Conservation (phyloP, 2,113 vertebrate species). For the Elephas maximus region DNA sequence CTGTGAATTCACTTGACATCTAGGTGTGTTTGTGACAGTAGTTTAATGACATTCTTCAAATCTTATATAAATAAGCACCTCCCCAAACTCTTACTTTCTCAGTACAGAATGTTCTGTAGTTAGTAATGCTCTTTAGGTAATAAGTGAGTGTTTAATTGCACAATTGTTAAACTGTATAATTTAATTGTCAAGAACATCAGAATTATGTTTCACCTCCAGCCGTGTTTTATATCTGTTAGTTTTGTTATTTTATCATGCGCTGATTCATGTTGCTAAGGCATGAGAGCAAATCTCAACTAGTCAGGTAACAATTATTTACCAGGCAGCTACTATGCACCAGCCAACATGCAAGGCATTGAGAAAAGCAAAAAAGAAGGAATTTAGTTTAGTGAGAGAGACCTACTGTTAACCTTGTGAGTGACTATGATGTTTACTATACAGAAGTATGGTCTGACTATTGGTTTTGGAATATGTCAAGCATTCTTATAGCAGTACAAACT, state of each 20-base stretch:
- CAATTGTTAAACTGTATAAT: slow-evolving; percentile 42
- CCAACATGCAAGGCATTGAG: background rate
- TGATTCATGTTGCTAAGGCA: slow-evolving; percentile 12
- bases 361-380: background rate
- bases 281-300: background rate
- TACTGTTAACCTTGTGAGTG: background rate
- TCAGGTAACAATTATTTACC: background rate
- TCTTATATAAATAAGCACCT: slow-evolving; percentile 56
- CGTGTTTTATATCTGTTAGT: slow-evolving; percentile 1
- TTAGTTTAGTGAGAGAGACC: background rate
- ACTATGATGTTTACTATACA: background rate
- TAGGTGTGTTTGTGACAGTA: slow-evolving; percentile 50
- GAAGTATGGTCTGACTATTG: background rate
- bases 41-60: slow-evolving; percentile 63
- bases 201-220: slow-evolving; percentile 42
- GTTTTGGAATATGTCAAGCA: slow-evolving; percentile 37
- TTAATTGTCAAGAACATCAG: slow-evolving; percentile 38
- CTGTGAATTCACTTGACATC: slow-evolving; percentile 66
- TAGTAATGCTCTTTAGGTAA: slow-evolving; percentile 53
- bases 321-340: background rate
- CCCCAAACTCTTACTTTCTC: background rate
- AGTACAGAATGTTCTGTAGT: slow-evolving; percentile 54
- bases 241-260: background rate
- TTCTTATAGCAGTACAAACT: background rate
- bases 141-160: slow-evolving; percentile 61